Base-by-base conservation (phyloP, 2,888 invertebrate genomes). In the Meandrusa payeni region DNA sequence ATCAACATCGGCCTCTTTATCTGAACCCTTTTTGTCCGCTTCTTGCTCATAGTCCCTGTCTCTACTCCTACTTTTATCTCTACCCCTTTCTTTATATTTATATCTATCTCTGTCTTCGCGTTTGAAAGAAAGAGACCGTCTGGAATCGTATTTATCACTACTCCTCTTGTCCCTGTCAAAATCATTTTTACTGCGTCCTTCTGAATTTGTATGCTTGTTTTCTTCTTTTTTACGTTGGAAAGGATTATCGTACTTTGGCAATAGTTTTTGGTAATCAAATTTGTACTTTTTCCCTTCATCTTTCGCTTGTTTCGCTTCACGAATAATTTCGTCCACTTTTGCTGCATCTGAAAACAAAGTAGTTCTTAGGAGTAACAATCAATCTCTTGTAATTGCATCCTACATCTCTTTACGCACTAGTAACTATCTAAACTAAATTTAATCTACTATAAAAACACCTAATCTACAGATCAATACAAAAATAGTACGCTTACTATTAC, bases 241-340 rank as follows among this genome's bases (percentile, higher is more conserved):
- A 0, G 87, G 87, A 44, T 87, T 87, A 34, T 81, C 82, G 38
- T 87, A 87, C 28, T 75, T 75, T 0, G 87, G 87, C 20, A 85
- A 59, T 3, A 83, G 50, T 41, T 85, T 87, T 19, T 78, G 73
- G 49, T 86, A 85, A 38, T 83, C 76, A 41, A 87, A 87, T 64
- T 87, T 87, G 41, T 78, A 87, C 38, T 74, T 61, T 53, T 56
- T 82, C 1, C 87, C 87, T 48, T 82, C 85, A 1, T 75, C 73
- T 53, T 59, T 76, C 0, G 83, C 80, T 52, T 77, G 78, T 53
- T 85, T 86, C 1, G 85, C 87, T 51, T 85, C 83, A 12, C 73
- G 66, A 7, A 87, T 83, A 1, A 87, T 62, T 58, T 83, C 79
- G 32, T 86, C 87, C 1, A 87, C 68, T 66, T 83, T 80, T 1